Conservation (phyloP, 2,888 invertebrate genomes). For the Himalopsyche japonica region DNA sequence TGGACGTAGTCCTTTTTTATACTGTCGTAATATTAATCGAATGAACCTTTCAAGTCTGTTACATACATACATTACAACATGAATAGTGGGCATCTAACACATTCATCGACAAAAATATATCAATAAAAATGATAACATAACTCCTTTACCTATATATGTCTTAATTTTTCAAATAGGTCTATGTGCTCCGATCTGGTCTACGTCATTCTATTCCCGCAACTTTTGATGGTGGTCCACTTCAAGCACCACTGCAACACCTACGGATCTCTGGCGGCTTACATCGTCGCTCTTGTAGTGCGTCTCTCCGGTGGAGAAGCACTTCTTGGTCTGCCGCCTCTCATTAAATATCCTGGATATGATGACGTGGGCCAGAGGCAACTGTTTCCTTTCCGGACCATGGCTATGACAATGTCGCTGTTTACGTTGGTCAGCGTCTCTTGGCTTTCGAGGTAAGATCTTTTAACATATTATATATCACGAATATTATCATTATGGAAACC, state of each 20-base stretch:
- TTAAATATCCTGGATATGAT: slow-evolving; percentile 87
- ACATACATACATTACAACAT: too few relatives aligned
- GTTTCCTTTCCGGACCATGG: slow-evolving; percentile 95
- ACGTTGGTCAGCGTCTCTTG: slow-evolving; percentile 81
- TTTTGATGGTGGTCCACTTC: slow-evolving; percentile 97
- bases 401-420: slow-evolving; percentile 85
- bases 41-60: too few relatives aligned
- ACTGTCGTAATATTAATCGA: too few relatives aligned
- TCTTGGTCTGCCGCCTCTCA: slow-evolving; percentile 78
- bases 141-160: too few relatives aligned
- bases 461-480: not conserved
- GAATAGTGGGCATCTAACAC: too few relatives aligned
- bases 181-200: slow-evolving; percentile 99
- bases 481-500: too few relatives aligned
- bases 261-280: slow-evolving; percentile 88
- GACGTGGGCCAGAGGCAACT: slow-evolving; percentile 69
- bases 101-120: too few relatives aligned
- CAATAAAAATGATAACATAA: too few relatives aligned
- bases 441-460: slow-evolving; percentile 67
- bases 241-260: slow-evolving; percentile 95
- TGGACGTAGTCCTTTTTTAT: too few relatives aligned
- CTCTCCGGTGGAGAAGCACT: slow-evolving; percentile 87
- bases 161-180: slow-evolving; percentile 64
- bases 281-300: slow-evolving; percentile 80
- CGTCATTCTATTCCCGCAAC: slow-evolving; percentile 97